Evolutionary conservation across 2,113 vertebrate species (phyloP).

Genomic region (Elanus axillaris): DNA sequence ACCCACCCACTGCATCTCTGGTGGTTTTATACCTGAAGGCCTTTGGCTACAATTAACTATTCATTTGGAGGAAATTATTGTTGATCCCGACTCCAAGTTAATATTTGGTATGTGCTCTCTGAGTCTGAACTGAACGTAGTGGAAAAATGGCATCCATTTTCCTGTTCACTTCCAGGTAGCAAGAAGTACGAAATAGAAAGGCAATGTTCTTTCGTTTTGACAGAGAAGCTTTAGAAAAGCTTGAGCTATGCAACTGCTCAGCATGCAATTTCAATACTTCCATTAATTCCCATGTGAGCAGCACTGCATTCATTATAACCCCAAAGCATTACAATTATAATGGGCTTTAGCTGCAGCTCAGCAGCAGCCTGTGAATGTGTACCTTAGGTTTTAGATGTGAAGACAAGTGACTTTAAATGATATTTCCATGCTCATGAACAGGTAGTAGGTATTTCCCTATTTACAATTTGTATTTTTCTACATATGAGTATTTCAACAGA

Average conservation of each 20-base stretch:
- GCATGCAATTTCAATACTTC: not conserved
- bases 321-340: too few species aligned
- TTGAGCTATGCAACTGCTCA: not conserved
- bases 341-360: not conserved
- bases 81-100: not conserved
- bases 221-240: not conserved
- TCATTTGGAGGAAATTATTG: not conserved
- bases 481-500: accelerated
- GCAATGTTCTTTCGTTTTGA: accelerated
- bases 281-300: accelerated
- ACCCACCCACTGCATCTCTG: not conserved
- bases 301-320: accelerated
- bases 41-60: not conserved
- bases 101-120: not conserved
- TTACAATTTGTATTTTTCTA: not conserved
- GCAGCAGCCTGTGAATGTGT: accelerated
- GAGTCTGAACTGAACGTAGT: not conserved
- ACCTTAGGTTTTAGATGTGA: not conserved
- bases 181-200: not conserved
- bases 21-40: not conserved
- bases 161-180: not conserved
- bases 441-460: not conserved
- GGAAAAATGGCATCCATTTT: not conserved
- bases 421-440: accelerated
- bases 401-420: accelerated